Base-by-base conservation (phyloP, 2,797 vertebrate species). In the Pygocentrus nattereri region DNA sequence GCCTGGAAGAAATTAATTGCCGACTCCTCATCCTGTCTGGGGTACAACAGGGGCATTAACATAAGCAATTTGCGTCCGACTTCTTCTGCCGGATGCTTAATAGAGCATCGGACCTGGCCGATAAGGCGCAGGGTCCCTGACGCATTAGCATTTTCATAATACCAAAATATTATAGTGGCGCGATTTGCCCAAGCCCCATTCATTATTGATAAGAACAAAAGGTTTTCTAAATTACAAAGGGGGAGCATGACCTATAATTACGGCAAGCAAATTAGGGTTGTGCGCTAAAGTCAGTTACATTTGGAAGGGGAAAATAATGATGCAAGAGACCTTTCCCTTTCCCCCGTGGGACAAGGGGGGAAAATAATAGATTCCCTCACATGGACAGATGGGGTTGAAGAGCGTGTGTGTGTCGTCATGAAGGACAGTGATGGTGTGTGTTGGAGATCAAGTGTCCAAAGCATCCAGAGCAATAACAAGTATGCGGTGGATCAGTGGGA, bases 151-250 rank as follows among this genome's bases (percentile, higher is more conserved):
- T 97, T 98, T 97, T 97, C 96, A 96, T 98, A 96, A 96, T 97
- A 97, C 95, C 96, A 94, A 96, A 95, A 97, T 97, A 96, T 96
- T 95, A 96, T 94, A 95, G 95, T 90, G 13, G 89, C 84, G 85
- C 94, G 94, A 96, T 95, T 96, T 95, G 93, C 92, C 87, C 91
- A 92, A 92, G 93, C 93, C 77, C 95, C 94, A 97, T 99, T 97
- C 96, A 98, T 98, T 98, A 98, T 97, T 98, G 96, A 99, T 98
- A 97, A 97, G 95, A 97, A 97, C 95, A 96, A 96, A 96, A 96
- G 94, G 94, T 93, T 96, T 96, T 96, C 96, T 96, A 97, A 96
- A 96, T 96, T 96, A 97, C 96, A 97, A 97, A 98, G 94, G 91
- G 93, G 96, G 97, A 96, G 95, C 97, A 92, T 85, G 96, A 98